phyloP scores from a whole-genome alignment of 2,113 vertebrate genomes.

The Solea solea region DNA sequence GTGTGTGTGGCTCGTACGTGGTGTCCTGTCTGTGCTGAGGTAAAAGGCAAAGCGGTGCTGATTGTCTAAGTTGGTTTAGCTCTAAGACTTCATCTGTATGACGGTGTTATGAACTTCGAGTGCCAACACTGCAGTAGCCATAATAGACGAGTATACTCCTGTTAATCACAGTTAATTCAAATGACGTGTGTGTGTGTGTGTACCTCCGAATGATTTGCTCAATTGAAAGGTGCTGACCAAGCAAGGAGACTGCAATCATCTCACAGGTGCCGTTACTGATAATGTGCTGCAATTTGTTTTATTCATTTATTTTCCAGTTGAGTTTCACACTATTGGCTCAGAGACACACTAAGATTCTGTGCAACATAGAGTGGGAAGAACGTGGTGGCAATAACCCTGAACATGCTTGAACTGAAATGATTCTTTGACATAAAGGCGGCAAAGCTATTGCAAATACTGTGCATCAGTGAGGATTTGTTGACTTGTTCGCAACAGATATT shows the following conservation, averaged over 20 bases:
- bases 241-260: constrained; percentile 2
- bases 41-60: constrained; percentile 37
- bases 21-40: constrained; percentile 41
- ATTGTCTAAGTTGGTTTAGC: constrained; percentile 46
- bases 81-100: constrained; percentile 36
- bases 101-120: constrained; percentile 9
- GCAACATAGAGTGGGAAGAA: constrained; percentile 12
- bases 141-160: constrained; percentile 1
- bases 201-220: constrained; percentile 20
- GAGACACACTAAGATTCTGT: constrained; percentile 13
- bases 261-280: constrained; percentile 10
- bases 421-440: not conserved
- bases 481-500: constrained; percentile 75
- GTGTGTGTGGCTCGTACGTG: constrained; percentile 24
- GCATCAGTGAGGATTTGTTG: constrained; percentile 47
- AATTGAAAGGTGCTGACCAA: constrained; percentile 18
- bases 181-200: not conserved
- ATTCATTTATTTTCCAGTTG: not conserved
- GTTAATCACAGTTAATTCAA: constrained; percentile 29
- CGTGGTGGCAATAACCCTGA: constrained; percentile 1
- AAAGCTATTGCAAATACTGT: constrained; percentile 40
- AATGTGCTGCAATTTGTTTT: constrained; percentile 19
- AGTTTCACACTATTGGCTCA: constrained; percentile 20
- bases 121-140: constrained; percentile 7
- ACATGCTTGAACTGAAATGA: not conserved